These are phyloP conservation scores for Catamblyrhynchus diadema DNA, from an alignment of 2,797 vertebrate genomes.

Conservation along the genomic window DNA sequence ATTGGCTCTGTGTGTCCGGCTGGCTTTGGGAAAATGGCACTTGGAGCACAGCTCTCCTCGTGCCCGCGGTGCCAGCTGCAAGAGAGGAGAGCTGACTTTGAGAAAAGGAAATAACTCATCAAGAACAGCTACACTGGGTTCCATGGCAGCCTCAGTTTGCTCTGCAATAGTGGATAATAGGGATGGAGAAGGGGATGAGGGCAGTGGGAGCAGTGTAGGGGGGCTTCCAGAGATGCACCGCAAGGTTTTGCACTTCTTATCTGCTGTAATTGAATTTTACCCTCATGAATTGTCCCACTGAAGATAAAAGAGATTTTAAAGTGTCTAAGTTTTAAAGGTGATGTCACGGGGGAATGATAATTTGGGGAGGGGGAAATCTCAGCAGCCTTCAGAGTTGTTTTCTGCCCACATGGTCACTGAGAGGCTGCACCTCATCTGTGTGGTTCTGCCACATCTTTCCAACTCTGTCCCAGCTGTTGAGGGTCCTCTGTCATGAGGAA, in stretches of 20 bases:
- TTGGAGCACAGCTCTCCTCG: background rate
- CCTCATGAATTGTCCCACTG: background rate
- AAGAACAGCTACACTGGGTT: background rate
- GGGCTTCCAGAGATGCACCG: background rate
- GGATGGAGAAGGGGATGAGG: background rate
- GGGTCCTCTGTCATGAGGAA: background rate
- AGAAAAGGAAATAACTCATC: background rate
- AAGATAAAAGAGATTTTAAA: background rate
- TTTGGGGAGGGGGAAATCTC: background rate
- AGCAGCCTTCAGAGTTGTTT: background rate
- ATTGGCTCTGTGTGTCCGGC: background rate
- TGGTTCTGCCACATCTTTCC: background rate
- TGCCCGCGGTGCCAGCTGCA: background rate
- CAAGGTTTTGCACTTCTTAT: background rate
- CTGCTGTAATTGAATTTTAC: background rate
- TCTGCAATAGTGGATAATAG: background rate
- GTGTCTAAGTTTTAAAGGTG: background rate
- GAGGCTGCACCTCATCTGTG: background rate
- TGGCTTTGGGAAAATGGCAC: background rate
- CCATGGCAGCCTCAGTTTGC: background rate
- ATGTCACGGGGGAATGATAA: background rate
- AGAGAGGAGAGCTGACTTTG: background rate
- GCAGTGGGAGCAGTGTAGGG: background rate
- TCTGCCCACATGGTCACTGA: background rate
- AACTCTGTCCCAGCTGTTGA: background rate